phyloP scores from a whole-genome alignment of 2,797 vertebrate genomes.

The Hyperoplus lanceolatus region DNA sequence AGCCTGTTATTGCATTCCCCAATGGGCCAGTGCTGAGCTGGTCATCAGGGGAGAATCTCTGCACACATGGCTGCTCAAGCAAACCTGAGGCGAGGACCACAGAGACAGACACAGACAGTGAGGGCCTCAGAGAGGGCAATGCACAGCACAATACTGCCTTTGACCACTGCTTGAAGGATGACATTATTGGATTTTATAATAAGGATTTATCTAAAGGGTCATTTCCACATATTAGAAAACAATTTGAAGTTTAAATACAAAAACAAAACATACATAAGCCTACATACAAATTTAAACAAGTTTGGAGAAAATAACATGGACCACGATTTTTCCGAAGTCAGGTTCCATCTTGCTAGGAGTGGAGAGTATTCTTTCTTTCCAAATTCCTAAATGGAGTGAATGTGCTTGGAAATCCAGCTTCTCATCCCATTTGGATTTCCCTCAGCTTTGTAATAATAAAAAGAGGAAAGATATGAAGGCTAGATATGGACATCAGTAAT shows the following conservation, averaged over 20 bases:
- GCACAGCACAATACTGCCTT: constrained; percentile 69
- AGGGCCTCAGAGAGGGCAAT: constrained; percentile 57
- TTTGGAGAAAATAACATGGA: not conserved
- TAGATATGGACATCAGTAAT: constrained; percentile 17
- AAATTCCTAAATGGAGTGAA: constrained; percentile 17
- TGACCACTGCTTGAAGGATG: constrained; percentile 49
- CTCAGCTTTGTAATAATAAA: not conserved
- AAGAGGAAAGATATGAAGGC: not conserved
- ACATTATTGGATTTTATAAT: constrained; percentile 36
- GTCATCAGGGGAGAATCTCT: constrained; percentile 69
- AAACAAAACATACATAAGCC: too few relatives aligned
- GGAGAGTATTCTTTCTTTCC: not conserved
- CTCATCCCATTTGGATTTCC: constrained; percentile 9
- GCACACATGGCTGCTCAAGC: constrained; percentile 78
- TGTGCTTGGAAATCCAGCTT: constrained; percentile 2
- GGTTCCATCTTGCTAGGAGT: not conserved
- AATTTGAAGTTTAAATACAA: too few relatives aligned
- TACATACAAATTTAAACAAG: not conserved
- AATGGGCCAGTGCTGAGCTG: constrained; percentile 54
- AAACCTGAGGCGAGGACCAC: constrained; percentile 47
- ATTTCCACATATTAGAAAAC: too few relatives aligned
- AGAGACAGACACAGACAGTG: constrained; percentile 30
- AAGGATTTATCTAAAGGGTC: constrained; percentile 12
- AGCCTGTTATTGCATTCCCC: constrained; percentile 77
- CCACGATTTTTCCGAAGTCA: not conserved